Evolutionary conservation across 2,113 vertebrate genomes (phyloP), one percentile per base, ranked within the genome.

Genomic region (Dicrurus megarhynchus): DNA sequence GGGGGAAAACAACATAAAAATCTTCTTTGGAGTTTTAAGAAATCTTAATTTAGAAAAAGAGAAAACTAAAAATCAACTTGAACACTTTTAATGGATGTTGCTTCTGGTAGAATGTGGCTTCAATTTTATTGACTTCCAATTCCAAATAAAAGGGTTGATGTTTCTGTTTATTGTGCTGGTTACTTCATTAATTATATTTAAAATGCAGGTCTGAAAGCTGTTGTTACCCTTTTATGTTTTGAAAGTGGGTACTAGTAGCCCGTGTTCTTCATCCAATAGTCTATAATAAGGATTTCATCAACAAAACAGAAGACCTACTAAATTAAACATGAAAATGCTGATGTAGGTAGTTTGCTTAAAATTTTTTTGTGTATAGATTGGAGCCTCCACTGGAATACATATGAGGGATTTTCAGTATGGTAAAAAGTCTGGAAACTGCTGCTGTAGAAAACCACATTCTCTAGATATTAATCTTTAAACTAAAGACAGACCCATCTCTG

Each of bases 401-500:
- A 53, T 22, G 28, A 89, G 20, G 18, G 33, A 75, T 91, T 93
- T 96, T 78, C 81, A 64, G 32, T 63, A 27, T 26, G 13, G 53
- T 73, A 63, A 49, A 65, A 89, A 47, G 27, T n/a, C 81, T 94
- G 65, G 33, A 91, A 95, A 82, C 35, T 90, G 74, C 81, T 95
- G 82, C 32, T 41, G 80, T 71, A 85, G 81, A 85, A 87, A 95
- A 60, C 41, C 22, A 69, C 22, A 32, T 84, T 84, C 44, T 91
- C 33, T 87, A 84, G 86, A 93, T 90, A 93, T 78, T 81, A 88
- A 96, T 95, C 80, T 95, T 92, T 84, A 86, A 84, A 61, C 75
- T 89, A 84, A 89, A 84, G 94, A 86, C 76, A 93, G 65, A 41
- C 30, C 71, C 89, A 96, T 92, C 89, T 97, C 89, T 95, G 84